phyloP scores from a whole-genome alignment of 2,888 invertebrate species.

The Drosophila pseudotalamancana region DNA sequence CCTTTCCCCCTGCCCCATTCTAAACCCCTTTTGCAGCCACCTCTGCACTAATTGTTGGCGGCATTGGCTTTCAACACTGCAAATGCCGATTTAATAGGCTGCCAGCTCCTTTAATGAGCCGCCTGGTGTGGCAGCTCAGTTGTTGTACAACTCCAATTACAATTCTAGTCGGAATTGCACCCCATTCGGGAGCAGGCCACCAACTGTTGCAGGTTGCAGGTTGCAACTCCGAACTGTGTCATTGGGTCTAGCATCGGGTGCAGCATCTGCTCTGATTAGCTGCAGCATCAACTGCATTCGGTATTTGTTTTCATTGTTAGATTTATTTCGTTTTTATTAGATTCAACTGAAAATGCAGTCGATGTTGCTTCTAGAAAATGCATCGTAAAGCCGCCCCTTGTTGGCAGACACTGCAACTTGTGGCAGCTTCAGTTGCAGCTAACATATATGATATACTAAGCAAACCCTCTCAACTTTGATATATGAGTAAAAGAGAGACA shows the following conservation, averaged over 20 bases:
- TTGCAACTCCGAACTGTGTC: slow-evolving; percentile 68
- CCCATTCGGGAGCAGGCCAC: slow-evolving; percentile 25
- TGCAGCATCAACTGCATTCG: slow-evolving; percentile 8
- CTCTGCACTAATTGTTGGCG: slow-evolving; percentile 57
- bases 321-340: neutral
- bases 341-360: slow-evolving; percentile 1
- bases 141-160: slow-evolving; percentile 10
- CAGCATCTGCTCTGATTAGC: neutral
- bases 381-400: slow-evolving; percentile 6
- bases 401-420: neutral
- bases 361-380: neutral
- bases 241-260: slow-evolving; percentile 35
- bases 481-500: too few relatives aligned
- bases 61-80: slow-evolving; percentile 64
- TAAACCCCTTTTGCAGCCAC: neutral
- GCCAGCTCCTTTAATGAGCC: slow-evolving; percentile 52
- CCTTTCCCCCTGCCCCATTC: neutral
- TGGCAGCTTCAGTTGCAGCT: neutral
- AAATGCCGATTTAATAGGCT: slow-evolving; percentile 69
- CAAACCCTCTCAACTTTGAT: too few relatives aligned
- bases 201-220: slow-evolving; percentile 51
- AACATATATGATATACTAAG: too few relatives aligned
- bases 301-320: slow-evolving; percentile 30
- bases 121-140: slow-evolving; percentile 28
- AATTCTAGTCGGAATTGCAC: slow-evolving; percentile 11